Percentiles rank a stretch among this genome's conserved stretches.
These are phyloP conservation scores for Onychostoma macrolepis DNA, from an alignment of 2,113 vertebrate species.

Conservation along the genomic window DNA sequence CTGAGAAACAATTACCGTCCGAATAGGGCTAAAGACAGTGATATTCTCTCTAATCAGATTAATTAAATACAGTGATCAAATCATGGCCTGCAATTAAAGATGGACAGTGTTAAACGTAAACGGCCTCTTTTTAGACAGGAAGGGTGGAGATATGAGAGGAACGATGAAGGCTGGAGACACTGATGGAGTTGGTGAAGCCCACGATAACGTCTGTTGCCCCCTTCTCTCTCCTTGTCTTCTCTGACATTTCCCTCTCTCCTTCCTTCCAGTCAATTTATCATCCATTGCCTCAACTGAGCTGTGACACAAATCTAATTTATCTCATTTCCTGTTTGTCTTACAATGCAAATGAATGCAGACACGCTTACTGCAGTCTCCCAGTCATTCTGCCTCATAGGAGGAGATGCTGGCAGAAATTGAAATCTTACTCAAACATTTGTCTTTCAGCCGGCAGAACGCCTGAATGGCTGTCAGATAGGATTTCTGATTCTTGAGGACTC, in stretches of 20 bases:
- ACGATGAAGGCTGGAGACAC: neutral
- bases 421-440: constrained; percentile 50
- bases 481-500: constrained; percentile 34
- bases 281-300: constrained; percentile 14
- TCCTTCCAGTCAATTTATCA: constrained; percentile 28
- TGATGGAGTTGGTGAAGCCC: neutral
- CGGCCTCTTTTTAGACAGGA: neutral
- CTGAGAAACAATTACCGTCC: too few relatives aligned
- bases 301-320: constrained; percentile 48
- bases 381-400: constrained; percentile 39
- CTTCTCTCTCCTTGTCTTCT: neutral
- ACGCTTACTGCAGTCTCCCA: neutral
- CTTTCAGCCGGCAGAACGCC: constrained; percentile 8
- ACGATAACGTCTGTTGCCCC: neutral
- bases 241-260: neutral
- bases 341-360: constrained; percentile 49
- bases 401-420: constrained; percentile 33
- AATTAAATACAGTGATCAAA: neutral
- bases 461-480: constrained; percentile 25
- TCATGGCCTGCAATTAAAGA: neutral
- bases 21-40: too few relatives aligned
- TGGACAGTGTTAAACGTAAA: neutral
- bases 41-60: neutral
- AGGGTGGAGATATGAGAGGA: neutral
- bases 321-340: constrained; percentile 57